Base-by-base conservation (phyloP, 2,888 invertebrate species). In the Sialis fuliginosa region DNA sequence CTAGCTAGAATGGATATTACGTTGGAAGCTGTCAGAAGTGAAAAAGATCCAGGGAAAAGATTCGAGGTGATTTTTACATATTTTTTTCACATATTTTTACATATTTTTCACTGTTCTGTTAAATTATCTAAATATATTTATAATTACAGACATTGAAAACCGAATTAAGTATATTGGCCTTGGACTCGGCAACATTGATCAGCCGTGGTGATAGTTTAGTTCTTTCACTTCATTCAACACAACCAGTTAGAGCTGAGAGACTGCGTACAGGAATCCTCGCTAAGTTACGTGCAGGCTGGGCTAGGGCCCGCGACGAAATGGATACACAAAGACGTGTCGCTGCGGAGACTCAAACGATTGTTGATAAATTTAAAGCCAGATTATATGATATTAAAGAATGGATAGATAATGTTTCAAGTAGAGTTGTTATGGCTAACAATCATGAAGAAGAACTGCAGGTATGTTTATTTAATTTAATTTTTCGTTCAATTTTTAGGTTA, bases 151-250 rank as follows among this genome's bases (percentile, higher is more conserved):
- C 76, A 49, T 59, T 80, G 51, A 78, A 80, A 58, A 65, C 69
- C 53, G 79, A 79, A 61, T 60, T 78, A 50, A 74, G 72, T 33
- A 65, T 66, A 48, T 62, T 83, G 51, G 83, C 84, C 8, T 81
- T 82, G 2, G 83, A 81, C 60, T 83, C 83, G 49, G 85, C 84
- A 6, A 75, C 78, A 48, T 66, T 84, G 33, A 84, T 86, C 52
- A 83, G 84, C 12, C 77, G 77, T 58, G 85, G 86, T 1, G 85
- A 86, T 62, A 77, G 79, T 48, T 66, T 86, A 40, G 79, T 84
- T 31, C 74, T 82, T 61, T 73, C 71, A 39, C 74, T 73, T n/a
- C 82, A 83, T 61, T 53, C 56, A 57, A 62, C 62, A 6, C 66
- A 66, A 53, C 62, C 61, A 8, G 57, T 59, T 35, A 50, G 65